Percentiles rank a stretch among this genome's conserved stretches.
phyloP scores from a whole-genome alignment of 2,797 vertebrate genomes.

The Falco berigora region DNA sequence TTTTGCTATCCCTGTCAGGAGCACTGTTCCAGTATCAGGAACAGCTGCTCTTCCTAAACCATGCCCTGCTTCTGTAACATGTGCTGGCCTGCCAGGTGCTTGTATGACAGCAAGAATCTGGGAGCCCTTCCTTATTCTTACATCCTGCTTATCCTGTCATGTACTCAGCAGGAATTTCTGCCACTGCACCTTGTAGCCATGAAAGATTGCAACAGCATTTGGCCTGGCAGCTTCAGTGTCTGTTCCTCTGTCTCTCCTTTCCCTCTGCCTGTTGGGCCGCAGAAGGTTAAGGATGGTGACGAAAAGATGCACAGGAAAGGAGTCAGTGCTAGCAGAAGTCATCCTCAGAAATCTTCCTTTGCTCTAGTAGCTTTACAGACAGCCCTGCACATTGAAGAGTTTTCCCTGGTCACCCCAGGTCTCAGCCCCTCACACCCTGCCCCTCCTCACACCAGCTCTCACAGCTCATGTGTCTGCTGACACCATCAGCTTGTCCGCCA shows the following conservation, averaged over 20 bases:
- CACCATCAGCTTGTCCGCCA: neutral
- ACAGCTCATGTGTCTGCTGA: neutral
- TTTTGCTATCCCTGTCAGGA: neutral
- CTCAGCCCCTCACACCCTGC: neutral
- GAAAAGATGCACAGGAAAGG: neutral
- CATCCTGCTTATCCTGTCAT: neutral
- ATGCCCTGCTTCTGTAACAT: fast-evolving
- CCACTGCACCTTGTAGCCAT: fast-evolving
- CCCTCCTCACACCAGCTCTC: fast-evolving
- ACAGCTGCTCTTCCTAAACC: neutral
- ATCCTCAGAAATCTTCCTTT: neutral
- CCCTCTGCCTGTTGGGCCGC: neutral
- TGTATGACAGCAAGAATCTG: neutral
- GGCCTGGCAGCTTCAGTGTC: fast-evolving
- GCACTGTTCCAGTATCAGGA: neutral
- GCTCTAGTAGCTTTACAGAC: neutral
- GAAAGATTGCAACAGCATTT: neutral
- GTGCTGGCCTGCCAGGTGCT: neutral
- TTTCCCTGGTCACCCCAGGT: neutral
- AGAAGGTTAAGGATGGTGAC: neutral
- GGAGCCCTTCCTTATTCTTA: neutral
- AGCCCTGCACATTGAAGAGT: neutral
- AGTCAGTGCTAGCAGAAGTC: neutral
- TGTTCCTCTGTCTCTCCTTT: neutral
- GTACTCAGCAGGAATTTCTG: neutral